These are phyloP conservation scores for Dendroctonus ponderosae DNA, from an alignment of 1,140 invertebrate species.

Conservation along the genomic window DNA sequence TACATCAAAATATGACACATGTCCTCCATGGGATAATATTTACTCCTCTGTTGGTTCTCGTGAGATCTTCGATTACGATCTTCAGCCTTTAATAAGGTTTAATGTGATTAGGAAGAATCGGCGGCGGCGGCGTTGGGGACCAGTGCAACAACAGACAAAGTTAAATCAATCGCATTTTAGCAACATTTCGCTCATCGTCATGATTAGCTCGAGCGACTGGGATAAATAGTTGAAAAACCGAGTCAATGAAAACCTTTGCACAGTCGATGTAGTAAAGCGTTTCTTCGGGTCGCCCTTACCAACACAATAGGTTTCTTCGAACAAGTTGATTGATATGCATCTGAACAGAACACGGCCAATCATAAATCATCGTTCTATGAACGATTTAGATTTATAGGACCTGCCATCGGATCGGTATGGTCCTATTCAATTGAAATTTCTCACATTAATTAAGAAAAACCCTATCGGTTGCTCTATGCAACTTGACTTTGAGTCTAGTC, in stretches of 20 bases:
- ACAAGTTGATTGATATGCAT: slow-evolving; percentile 31
- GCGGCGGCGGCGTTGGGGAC: neutral
- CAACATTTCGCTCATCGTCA: neutral
- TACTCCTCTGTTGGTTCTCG: slow-evolving; percentile 5
- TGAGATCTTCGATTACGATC: neutral
- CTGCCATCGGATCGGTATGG: slow-evolving; percentile 30
- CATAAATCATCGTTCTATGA: slow-evolving; percentile 29
- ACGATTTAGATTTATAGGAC: slow-evolving; percentile 32
- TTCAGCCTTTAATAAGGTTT: neutral
- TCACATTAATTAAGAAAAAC: neutral
- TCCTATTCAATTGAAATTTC: slow-evolving; percentile 24
- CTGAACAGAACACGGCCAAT: slow-evolving; percentile 24
- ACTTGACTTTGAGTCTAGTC: neutral
- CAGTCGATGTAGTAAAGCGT: neutral
- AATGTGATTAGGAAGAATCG: neutral
- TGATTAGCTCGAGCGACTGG: neutral
- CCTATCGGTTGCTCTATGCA: no score
- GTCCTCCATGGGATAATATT: slow-evolving; percentile 1
- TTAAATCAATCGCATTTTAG: neutral
- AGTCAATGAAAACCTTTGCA: neutral
- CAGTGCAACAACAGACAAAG: neutral
- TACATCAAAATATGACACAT: slow-evolving; percentile 19
- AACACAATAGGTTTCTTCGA: slow-evolving; percentile 27
- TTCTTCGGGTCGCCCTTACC: slow-evolving; percentile 1
- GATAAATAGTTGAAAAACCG: neutral